Base-by-base conservation (phyloP, 2,113 vertebrate genomes). In the Ptychochromis oligacanthus region DNA sequence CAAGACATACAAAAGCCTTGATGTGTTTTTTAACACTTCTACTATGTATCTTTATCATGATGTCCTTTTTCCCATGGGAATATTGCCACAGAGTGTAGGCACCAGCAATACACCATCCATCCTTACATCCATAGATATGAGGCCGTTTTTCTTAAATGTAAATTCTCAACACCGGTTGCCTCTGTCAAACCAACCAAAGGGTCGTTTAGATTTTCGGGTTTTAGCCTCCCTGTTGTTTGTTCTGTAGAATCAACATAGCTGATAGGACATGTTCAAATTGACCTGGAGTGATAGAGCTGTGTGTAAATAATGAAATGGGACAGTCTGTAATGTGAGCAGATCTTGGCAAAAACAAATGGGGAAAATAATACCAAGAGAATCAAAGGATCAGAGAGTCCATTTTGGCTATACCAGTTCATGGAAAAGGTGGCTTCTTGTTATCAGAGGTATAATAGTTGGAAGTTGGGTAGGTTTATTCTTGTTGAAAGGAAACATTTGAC, bases 271-370 rank as follows among this genome's bases (percentile, higher is more conserved):
- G 65, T 49, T 78, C 52, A 36, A 6, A 31, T 11, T 78, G 52
- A 82, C 59, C 61, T 52, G 64, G 40, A 49, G 76, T 61, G 34
- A 22, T 22, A 46, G 10, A 28, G n/a, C 74, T 22, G 52, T 61
- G 31, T 79, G 87, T 84, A 80, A 84, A 88, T 88, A 82, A 86
- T 84, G 80, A 87, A 88, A 89, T 79, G 72, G 40, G 77, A 80
- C 64, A 38, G 84, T 79, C 81, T 84, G 89, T 85, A 87, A 89
- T 43, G 77, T 70, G 84, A 93, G 87, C 13, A 81, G 70, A 58
- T 64, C 26, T 86, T 92, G 89, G 87, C 12, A 60, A 81, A 86
- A 75, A 81, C 77, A 85, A 65, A 88, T 61, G 72, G 81, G 58
- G 84, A 80, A 89, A 81, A 82, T 81, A 81, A 90, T 77, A 85